Base-by-base conservation (phyloP, 2,113 vertebrate species). In the Sprattus sprattus region DNA sequence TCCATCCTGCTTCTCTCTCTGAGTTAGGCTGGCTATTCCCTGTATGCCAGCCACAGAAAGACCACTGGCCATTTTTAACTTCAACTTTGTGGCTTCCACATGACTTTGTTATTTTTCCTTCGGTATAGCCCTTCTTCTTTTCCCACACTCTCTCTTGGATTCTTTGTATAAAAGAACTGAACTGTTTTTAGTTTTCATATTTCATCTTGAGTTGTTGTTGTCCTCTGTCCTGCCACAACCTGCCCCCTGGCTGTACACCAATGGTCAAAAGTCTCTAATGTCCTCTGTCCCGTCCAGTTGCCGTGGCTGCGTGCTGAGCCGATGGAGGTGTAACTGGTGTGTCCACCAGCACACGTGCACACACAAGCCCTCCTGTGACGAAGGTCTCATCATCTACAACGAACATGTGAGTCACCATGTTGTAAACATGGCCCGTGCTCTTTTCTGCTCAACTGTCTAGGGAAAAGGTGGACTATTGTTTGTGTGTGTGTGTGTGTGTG, bases 311-410 rank as follows among this genome's bases (percentile, higher is more conserved):
- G 98, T 98, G 89, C 93, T 95, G 91, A 99, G 97, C 90, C 95
- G 87, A 47, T 99, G 98, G 98, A 95, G 97, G 32, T 99, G 98
- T 89, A 97, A 97, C 92, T 99, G 98, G 98, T 99, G 98, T 11
- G 93, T 99, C 87, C 97, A 97, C 90, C 96, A 97, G 89, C 97
- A 99, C 88, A 89, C 94, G 11, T 99, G 98, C 82, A 98, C 98
- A 2, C 97, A 99, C 92, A 98, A 97, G 92, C 89, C 96, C 57
- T 87, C 91, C 6, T 99, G 98, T 85, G 96, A 97, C 39, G 92
- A 96, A 7, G 97, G 97, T 9, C 92, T 95, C 7, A 94, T 99
- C 90, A 98, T 99, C 91, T 96, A 95, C 93, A 98, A 97, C 47
- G 96, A 97, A 75, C 95, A 96, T 89, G 98, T 99, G 90, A 89